These are phyloP conservation scores for Eudyptes chrysolophus DNA, from an alignment of 2,113 vertebrate genomes.

Conservation along the genomic window DNA sequence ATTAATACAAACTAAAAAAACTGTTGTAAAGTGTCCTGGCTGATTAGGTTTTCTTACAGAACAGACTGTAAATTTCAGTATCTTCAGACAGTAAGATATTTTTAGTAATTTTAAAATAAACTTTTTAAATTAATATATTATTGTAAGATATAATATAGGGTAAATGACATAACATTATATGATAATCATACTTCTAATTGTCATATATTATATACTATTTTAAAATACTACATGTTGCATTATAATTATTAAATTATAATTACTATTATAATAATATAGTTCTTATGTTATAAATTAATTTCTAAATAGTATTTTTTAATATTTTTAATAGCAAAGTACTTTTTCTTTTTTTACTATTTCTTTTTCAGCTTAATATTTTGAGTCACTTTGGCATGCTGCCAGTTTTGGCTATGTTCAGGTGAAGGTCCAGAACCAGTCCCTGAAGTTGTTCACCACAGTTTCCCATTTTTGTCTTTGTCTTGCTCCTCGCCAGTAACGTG, in stretches of 20 bases:
- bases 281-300: neutral
- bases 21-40: neutral
- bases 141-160: neutral
- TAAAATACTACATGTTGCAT: neutral
- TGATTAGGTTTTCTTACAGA: neutral
- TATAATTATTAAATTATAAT: neutral
- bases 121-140: neutral
- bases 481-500: rapidly evolving
- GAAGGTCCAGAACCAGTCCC: neutral
- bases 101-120: neutral
- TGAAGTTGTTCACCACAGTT: neutral
- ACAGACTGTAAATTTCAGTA: neutral
- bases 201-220: neutral
- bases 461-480: neutral
- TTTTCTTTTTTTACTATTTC: neutral
- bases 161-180: neutral
- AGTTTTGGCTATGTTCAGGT: neutral
- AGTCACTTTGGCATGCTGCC: neutral
- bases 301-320: neutral
- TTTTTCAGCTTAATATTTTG: neutral
- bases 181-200: neutral
- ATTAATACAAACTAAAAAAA: neutral
- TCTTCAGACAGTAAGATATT: neutral
- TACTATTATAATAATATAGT: neutral
- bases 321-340: neutral